A percentile compares a stretch with the other conserved stretches of the same genome.
These are phyloP conservation scores for Pluvianellus socialis DNA, from an alignment of 2,113 vertebrate genomes.

Conservation along the genomic window DNA sequence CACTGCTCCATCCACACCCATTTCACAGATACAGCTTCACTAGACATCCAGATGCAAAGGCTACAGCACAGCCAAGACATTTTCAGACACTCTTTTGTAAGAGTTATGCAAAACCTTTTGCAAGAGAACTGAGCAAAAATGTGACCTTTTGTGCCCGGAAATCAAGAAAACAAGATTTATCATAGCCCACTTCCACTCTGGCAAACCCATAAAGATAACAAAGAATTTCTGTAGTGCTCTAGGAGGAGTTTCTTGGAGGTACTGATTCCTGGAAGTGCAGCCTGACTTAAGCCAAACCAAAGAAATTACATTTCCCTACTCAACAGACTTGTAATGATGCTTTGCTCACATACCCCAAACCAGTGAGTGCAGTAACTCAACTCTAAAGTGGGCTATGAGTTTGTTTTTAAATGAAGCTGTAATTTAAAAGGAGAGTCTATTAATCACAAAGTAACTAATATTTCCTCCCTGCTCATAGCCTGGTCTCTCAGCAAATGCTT, in stretches of 20 bases:
- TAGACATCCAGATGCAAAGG: neutral
- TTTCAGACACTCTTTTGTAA: neutral
- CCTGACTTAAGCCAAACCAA: neutral
- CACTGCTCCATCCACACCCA: neutral
- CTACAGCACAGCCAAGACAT: neutral
- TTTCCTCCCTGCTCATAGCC: neutral
- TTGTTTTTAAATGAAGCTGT: neutral
- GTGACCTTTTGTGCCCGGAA: neutral
- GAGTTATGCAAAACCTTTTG: neutral
- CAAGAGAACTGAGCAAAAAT: neutral
- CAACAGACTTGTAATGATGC: neutral
- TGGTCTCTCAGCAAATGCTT: neutral
- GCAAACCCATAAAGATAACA: neutral
- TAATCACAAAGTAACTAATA: neutral
- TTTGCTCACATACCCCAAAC: neutral
- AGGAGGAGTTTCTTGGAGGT: neutral
- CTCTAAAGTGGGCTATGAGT: neutral
- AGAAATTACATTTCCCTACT: neutral
- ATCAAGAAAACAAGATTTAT: neutral
- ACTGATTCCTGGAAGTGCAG: neutral
- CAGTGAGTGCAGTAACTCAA: neutral
- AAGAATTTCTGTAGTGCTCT: neutral
- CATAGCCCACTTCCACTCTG: neutral
- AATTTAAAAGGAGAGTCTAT: slow-evolving; percentile 24
- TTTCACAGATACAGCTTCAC: neutral